Evolutionary conservation across 2,113 vertebrate genomes (phyloP).

Genomic region (Sebastes schlegelii): DNA sequence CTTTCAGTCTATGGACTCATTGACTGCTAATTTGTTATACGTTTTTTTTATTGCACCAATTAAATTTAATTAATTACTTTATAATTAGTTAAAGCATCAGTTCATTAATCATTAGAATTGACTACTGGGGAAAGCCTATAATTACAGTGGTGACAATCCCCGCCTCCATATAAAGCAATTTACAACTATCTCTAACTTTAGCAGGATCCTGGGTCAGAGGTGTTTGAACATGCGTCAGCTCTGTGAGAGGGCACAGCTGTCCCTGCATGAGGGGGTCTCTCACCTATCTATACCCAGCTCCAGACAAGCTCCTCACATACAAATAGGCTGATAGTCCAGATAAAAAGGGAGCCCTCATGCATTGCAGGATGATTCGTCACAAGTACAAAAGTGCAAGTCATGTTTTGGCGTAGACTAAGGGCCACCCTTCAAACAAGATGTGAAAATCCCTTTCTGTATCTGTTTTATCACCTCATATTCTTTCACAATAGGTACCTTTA

Average conservation of each 20-base stretch:
- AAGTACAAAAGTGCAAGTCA: conserved; percentile 34
- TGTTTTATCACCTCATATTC: not conserved
- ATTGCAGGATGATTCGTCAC: conserved; percentile 19
- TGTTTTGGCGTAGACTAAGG: conserved; percentile 9
- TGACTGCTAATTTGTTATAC: not conserved
- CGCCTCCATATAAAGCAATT: conserved; percentile 37
- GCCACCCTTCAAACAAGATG: not conserved
- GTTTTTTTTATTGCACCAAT: not conserved
- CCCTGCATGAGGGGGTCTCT: conserved; percentile 23
- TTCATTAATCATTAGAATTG: not conserved
- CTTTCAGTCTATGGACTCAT: not conserved
- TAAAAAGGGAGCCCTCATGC: not conserved
- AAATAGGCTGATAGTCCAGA: conserved; percentile 26
- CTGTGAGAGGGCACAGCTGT: conserved; percentile 70
- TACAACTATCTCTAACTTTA: conserved; percentile 43
- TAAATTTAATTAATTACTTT: not conserved
- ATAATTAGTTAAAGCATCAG: not conserved
- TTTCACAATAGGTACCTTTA: not conserved
- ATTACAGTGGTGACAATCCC: not conserved
- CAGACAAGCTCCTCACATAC: conserved; percentile 32
- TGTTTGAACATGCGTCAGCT: conserved; percentile 49
- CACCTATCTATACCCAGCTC: conserved; percentile 12
- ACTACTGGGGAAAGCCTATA: not conserved
- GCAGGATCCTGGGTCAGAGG: conserved; percentile 42
- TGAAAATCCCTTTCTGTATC: not conserved